A percentile compares a stretch with the other conserved stretches of the same genome.
Conservation (phyloP, 2,113 vertebrate genomes). For the Carettochelys insculpta region DNA sequence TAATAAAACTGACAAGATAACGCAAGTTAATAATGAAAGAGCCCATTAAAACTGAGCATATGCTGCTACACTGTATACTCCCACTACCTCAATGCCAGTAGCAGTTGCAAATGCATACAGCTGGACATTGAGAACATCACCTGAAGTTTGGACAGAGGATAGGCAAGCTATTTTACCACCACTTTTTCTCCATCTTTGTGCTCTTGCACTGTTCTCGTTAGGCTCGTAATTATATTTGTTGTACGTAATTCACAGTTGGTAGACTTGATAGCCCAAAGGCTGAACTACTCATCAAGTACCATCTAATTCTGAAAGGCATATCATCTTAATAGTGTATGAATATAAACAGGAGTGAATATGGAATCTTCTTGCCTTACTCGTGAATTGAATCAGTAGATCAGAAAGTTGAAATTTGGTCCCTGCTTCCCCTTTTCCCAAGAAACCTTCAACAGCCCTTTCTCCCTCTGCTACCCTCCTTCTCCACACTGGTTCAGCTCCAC, state of each 20-base stretch:
- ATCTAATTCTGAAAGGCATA: not conserved
- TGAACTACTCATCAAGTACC: not conserved
- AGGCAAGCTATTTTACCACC: not conserved
- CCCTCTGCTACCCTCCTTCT: not conserved
- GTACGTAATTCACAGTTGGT: not conserved
- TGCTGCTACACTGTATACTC: not conserved
- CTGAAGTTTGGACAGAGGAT: not conserved
- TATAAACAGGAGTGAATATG: not conserved
- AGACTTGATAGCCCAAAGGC: not conserved
- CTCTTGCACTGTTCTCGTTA: not conserved
- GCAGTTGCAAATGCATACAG: not conserved
- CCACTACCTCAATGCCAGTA: not conserved
- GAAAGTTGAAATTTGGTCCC: not conserved
- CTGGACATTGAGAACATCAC: not conserved
- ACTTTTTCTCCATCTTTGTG: not conserved
- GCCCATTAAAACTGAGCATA: not conserved
- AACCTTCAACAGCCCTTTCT: not conserved
- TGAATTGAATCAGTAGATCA: not conserved
- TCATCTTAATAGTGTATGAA: not conserved
- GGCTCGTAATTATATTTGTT: not conserved
- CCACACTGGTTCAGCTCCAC: not conserved
- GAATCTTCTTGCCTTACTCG: not conserved
- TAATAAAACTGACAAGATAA: conserved; percentile 5
- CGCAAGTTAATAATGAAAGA: not conserved
- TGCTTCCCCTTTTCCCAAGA: not conserved